phyloP scores from a whole-genome alignment of 2,888 invertebrate species.

The Caenorhabditis japonica region DNA sequence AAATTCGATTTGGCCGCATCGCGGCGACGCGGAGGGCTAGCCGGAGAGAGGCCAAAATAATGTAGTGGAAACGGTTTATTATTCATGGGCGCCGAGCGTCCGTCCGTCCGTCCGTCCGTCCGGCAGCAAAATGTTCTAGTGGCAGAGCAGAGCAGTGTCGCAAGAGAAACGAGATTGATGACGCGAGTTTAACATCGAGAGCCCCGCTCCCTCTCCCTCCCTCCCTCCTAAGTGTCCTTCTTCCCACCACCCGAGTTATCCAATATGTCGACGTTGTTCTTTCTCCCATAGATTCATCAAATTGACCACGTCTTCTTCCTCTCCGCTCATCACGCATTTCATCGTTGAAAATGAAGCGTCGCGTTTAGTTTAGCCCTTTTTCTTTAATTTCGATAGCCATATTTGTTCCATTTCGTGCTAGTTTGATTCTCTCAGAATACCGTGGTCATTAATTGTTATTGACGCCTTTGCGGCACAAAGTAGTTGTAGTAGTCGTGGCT shows the following conservation, averaged over 20 bases:
- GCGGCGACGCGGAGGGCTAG: not conserved
- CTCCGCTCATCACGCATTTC: constrained; percentile 28
- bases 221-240: constrained; percentile 3
- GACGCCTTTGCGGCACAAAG: not conserved
- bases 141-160: not conserved
- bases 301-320: constrained; percentile 36
- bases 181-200: constrained; percentile 47
- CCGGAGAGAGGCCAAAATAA: constrained; percentile 41
- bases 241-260: constrained; percentile 45
- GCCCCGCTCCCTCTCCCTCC: constrained; percentile 13
- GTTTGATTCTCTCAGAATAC: constrained; percentile 7
- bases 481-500: constrained; percentile 1
- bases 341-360: constrained; percentile 31
- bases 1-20: constrained; percentile 46
- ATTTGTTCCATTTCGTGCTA: too few relatives aligned
- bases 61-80: constrained; percentile 46
- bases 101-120: too few relatives aligned
- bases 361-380: constrained; percentile 2
- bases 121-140: constrained; percentile 34
- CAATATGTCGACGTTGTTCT: constrained; percentile 44
- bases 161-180: constrained; percentile 35
- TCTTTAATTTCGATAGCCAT: not conserved
- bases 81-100: constrained; percentile 45
- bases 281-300: constrained; percentile 50
- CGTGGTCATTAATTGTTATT: constrained; percentile 18